A percentile compares a stretch with the other conserved stretches of the same genome.
phyloP scores from a whole-genome alignment of 1,140 invertebrate species.

The Radopholus similis region DNA sequence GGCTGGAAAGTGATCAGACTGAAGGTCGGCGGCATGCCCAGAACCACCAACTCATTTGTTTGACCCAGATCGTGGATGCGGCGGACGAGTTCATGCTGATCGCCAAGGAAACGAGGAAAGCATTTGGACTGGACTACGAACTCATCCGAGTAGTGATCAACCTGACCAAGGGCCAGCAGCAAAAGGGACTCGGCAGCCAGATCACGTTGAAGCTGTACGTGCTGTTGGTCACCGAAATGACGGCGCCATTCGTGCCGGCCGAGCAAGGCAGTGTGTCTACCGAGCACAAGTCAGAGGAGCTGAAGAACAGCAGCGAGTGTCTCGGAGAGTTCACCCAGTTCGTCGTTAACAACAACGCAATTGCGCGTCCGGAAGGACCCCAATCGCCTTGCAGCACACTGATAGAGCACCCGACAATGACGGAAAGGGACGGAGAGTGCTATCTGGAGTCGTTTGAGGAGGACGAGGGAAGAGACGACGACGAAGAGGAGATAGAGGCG shows the following conservation, averaged over 20 bases:
- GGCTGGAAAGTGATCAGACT: constrained; percentile 49
- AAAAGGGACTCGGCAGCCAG: constrained; percentile 28
- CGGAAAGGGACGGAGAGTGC: not conserved
- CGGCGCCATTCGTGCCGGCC: not conserved
- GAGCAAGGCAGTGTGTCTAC: not conserved
- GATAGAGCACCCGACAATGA: not conserved
- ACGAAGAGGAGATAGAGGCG: not conserved
- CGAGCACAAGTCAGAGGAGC: not conserved
- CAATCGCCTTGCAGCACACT: not conserved
- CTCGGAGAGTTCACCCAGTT: not conserved
- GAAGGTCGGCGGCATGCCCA: constrained; percentile 33
- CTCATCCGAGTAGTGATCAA: constrained; percentile 39
- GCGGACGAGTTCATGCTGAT: constrained; percentile 50
- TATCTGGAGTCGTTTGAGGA: not conserved
- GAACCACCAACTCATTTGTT: constrained; percentile 5
- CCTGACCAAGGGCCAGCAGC: not conserved
- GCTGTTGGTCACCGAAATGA: constrained; percentile 31
- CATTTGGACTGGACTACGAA: constrained; percentile 31
- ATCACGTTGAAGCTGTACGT: constrained; percentile 44
- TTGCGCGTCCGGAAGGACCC: not conserved
- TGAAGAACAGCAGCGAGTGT: not conserved
- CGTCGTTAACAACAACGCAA: not conserved
- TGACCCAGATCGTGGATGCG: not conserved
- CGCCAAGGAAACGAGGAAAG: constrained; percentile 40
- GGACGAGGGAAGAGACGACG: not conserved